phyloP scores from a whole-genome alignment of 2,797 vertebrate genomes.

The Pelochelys cantorii region DNA sequence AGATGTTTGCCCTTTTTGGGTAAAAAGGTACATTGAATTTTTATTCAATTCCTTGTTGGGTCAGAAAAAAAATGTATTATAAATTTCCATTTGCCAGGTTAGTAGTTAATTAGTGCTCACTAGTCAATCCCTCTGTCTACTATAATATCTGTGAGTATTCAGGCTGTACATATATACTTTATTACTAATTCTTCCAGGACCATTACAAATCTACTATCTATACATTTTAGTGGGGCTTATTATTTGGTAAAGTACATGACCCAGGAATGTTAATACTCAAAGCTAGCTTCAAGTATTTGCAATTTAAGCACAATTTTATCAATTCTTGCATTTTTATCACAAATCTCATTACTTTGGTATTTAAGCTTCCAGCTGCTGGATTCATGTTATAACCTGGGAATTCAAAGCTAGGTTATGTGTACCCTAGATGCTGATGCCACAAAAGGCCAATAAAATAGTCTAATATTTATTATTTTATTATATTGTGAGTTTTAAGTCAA shows the following conservation, averaged over 20 bases:
- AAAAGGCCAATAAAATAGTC: neutral
- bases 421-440: neutral
- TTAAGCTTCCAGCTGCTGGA: neutral
- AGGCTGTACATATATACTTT: neutral
- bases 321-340: neutral
- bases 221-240: neutral
- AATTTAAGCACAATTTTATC: neutral
- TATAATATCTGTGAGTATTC: neutral
- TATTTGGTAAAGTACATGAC: rapidly evolving
- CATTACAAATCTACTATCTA: neutral
- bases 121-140: neutral
- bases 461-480: neutral
- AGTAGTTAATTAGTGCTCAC: neutral
- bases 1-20: neutral
- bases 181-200: neutral
- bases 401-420: neutral
- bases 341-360: neutral
- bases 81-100: neutral
- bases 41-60: neutral
- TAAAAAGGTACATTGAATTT: neutral
- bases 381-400: neutral
- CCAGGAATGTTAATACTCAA: neutral
- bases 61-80: neutral
- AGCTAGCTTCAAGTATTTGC: neutral
- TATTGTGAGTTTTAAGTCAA: neutral